Evolutionary conservation across 2,797 vertebrate genomes (phyloP), one percentile per base, ranked within the genome.

Genomic region (Dendrocincla tyrannina): DNA sequence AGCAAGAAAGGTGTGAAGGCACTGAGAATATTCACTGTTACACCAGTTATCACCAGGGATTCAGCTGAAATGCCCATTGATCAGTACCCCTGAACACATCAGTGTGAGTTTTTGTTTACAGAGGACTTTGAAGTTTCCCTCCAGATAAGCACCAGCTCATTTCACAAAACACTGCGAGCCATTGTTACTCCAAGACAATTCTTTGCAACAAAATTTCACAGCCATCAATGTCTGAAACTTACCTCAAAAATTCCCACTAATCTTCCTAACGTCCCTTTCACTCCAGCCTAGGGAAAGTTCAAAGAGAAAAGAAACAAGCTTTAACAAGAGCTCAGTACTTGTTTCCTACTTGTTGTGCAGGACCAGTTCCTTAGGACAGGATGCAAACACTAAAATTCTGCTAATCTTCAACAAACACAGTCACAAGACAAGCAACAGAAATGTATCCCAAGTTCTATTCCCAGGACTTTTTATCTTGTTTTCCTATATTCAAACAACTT

Each of bases 221-320:
- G 72, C 7, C 7, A 1, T 20, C 24, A 8, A 1, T 0, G 4
- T 56, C 63, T 59, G 58, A 92, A 88, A 95, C 98, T 98, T 97
- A 99, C 99, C 99, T 99, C 99, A 98, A 99, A 99, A 96, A 99
- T 98, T 97, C 99, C 99, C 91, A 99, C 99, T 97, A 99, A 97
- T 97, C 99, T 99, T 97, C 99, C 99, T 97, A 99, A 98, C 49
- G 98, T 99, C 97, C 99, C 99, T 98, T 99, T 99, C 93, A 99
- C 99, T 94, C 99, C 99, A 95, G 99, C 99, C 99, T 99, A 95
- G 28, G 47, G 47, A 47, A 96, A 91, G 56, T 75, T 74, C 47
- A 95, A 73, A 96, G 63, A 96, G 44, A 97, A 86, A 89, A 85
- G 76, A 88, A 73, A 77, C 49, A 62, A 2, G 30, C 23, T 56